These are phyloP conservation scores for Gnatocerus cornutus DNA, from an alignment of 2,888 invertebrate species.

Conservation along the genomic window DNA sequence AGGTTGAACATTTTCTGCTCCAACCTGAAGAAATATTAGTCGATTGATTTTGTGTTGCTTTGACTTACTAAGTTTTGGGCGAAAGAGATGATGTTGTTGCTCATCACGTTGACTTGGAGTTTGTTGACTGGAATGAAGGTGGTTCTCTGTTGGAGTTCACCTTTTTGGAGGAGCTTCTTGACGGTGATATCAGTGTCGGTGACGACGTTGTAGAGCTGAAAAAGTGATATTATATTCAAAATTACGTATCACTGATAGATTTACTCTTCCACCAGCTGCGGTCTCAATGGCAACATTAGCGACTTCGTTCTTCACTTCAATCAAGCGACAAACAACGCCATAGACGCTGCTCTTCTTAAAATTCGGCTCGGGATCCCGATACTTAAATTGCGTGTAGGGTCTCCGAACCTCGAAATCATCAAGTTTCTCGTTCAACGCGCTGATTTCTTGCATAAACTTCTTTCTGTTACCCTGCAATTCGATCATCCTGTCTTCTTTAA, in stretches of 20 bases:
- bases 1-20: conserved; percentile 85
- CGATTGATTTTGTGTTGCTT: neutral
- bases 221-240: neutral
- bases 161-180: conserved; percentile 87
- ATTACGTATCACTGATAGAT: no score
- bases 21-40: conserved; percentile 74
- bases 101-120: conserved; percentile 80
- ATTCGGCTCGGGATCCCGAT: conserved; percentile 83
- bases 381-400: conserved; percentile 79
- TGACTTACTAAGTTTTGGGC: conserved; percentile 81
- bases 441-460: conserved; percentile 74
- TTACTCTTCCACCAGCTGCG: conserved; percentile 87
- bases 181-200: conserved; percentile 90
- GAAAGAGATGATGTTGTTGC: conserved; percentile 67
- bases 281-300: conserved; percentile 88
- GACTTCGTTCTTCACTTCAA: conserved; percentile 81
- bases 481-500: conserved; percentile 76
- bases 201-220: conserved; percentile 90
- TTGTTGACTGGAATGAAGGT: conserved; percentile 95
- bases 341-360: conserved; percentile 80
- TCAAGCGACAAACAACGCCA: conserved; percentile 87
- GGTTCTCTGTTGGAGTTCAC: conserved; percentile 84
- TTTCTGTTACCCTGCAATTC: conserved; percentile 73
- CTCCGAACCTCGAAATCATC: conserved; percentile 76
- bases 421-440: conserved; percentile 73